These are phyloP conservation scores for Plebejus melissa DNA, from an alignment of 2,888 invertebrate species.

Conservation along the genomic window DNA sequence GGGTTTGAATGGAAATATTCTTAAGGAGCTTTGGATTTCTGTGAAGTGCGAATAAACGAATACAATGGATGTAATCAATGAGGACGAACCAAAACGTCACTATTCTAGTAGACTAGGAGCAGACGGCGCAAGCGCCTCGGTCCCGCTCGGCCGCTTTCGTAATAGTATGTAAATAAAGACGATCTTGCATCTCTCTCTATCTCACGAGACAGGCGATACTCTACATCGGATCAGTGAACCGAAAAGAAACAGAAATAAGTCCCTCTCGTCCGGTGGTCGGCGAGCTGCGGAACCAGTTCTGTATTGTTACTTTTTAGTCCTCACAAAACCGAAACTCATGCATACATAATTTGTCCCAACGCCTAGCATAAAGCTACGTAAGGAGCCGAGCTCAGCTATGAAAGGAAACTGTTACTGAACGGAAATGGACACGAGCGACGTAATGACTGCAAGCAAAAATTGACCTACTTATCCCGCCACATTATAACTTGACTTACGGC, in stretches of 20 bases:
- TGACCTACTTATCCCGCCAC: slow-evolving; percentile 16
- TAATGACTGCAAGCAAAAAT: slow-evolving; percentile 42
- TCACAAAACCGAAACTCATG: slow-evolving; percentile 64
- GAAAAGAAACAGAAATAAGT: slow-evolving; percentile 67
- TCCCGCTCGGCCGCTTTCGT: slow-evolving; percentile 45
- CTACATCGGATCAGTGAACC: slow-evolving; percentile 70
- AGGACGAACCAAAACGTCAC: slow-evolving; percentile 55
- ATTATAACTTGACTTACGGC: not conserved
- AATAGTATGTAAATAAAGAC: slow-evolving; percentile 42
- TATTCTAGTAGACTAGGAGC: slow-evolving; percentile 46
- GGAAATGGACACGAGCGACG: slow-evolving; percentile 61
- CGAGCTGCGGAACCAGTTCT: slow-evolving; percentile 58
- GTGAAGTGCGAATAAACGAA: slow-evolving; percentile 4
- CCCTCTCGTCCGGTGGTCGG: slow-evolving; percentile 59
- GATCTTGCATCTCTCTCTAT: slow-evolving; percentile 48
- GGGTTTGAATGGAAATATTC: not conserved
- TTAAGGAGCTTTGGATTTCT: not conserved
- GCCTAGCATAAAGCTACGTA: slow-evolving; percentile 51
- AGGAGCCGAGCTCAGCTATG: slow-evolving; percentile 46
- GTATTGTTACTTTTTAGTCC: slow-evolving; percentile 62
- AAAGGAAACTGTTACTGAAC: slow-evolving; percentile 69
- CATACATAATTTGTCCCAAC: slow-evolving; percentile 59
- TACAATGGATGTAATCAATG: slow-evolving; percentile 56
- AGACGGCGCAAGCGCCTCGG: slow-evolving; percentile 60
- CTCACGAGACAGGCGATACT: slow-evolving; percentile 45